Evolutionary conservation across 2,888 invertebrate species (phyloP), one percentile per base, ranked within the genome.

Genomic region (Chrysina gloriosa): DNA sequence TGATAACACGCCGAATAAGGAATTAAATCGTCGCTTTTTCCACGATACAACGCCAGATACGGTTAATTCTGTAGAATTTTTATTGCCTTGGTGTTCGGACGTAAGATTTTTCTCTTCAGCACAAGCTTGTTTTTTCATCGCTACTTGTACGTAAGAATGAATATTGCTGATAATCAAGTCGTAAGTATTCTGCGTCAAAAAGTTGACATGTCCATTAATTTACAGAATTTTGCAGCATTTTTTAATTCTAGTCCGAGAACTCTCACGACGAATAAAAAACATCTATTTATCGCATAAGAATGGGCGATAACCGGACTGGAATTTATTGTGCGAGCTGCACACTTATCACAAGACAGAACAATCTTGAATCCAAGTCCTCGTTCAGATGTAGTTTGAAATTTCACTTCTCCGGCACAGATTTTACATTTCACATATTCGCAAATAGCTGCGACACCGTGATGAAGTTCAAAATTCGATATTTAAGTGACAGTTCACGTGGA

Each of bases 41-140:
- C 68, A 69, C 42, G 69, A 69, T 16, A 63, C 69, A 42, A 69
- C 71, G 50, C 68, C 58, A 6, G 73, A 75, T 25, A 74, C 74
- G 70, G 31, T 73, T 7, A 74, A 66, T 65, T 75, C 72, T 67
- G 67, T 70, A 48, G 73, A 61, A 73, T 75, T 68, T 71, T 74
- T 65, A 45, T 45, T 34, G 16, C 64, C 63, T 54, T 73, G 69
- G 68, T 47, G 63, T 54, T 68, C 52, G 39, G 42, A 48, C 29
- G 50, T 52, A 68, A 36, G 69, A 54, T 56, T 65, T 69, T 68
- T 71, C 64, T 73, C 67, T 69, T 69, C 71, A 68, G 67, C 42
- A 31, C 29, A 61, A 66, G 65, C 42, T 48, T 52, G 58, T 69
- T 54, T 21, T 39, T 70, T 66, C 48, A 61, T 50, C 36, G 63